A percentile compares a stretch with the other conserved stretches of the same genome.
Conservation (phyloP, 2,113 vertebrate genomes). For the Semnornis frantzii region DNA sequence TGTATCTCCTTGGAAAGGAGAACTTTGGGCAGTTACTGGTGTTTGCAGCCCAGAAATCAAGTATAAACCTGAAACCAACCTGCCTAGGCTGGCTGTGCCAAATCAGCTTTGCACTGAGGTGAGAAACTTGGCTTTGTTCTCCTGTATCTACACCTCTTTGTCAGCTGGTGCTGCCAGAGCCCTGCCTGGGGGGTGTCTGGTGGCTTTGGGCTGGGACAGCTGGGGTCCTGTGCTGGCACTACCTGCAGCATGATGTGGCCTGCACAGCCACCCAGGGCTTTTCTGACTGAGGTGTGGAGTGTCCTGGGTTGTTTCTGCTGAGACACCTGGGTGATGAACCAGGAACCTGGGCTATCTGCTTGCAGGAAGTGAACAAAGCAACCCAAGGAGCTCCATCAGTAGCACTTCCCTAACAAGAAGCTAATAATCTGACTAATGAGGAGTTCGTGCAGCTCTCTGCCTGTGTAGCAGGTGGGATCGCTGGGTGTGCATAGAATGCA, state of each 20-base stretch:
- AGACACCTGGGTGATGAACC: background rate
- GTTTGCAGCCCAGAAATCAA: background rate
- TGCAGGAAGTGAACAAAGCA: background rate
- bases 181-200: accelerated
- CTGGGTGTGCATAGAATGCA: no score
- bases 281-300: accelerated
- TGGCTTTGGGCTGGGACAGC: background rate
- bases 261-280: accelerated
- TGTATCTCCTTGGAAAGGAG: background rate
- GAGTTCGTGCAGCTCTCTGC: background rate
- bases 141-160: accelerated
- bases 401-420: background rate
- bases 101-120: no score
- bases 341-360: background rate
- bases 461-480: background rate
- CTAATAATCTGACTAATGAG: background rate
- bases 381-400: background rate
- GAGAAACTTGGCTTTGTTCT: background rate
- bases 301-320: background rate
- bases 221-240: background rate
- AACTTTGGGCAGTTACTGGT: background rate
- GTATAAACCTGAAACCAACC: background rate
- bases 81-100: background rate
- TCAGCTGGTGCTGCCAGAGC: accelerated
- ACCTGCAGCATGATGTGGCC: background rate